These are phyloP conservation scores for Athripsodes cinereus DNA, from an alignment of 2,888 invertebrate species.

Conservation along the genomic window DNA sequence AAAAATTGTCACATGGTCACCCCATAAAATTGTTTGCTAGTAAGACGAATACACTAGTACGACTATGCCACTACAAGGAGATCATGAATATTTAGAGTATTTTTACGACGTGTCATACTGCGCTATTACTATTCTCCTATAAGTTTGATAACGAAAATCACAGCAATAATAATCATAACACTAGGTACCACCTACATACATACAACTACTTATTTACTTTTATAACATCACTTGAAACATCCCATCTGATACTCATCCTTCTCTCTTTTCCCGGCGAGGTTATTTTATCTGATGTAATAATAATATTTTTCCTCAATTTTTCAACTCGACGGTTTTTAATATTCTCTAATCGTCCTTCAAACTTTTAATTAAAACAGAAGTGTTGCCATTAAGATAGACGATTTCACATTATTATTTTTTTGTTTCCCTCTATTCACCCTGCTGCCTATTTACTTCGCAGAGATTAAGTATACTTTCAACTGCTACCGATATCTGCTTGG, in stretches of 20 bases:
- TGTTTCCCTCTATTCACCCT: background rate
- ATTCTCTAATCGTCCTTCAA: no score
- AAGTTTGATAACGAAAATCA: constrained; percentile 18
- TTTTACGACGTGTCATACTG: constrained; percentile 22
- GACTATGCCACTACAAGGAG: background rate
- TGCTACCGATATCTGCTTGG: no score
- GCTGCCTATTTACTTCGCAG: background rate
- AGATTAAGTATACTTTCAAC: background rate
- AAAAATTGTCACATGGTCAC: no score
- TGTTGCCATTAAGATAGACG: background rate
- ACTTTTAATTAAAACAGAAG: background rate
- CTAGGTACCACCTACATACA: no score
- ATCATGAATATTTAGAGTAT: constrained; percentile 26
- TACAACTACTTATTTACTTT: no score
- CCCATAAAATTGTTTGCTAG: no score
- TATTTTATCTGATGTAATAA: no score
- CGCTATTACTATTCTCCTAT: constrained; percentile 16
- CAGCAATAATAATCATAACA: background rate
- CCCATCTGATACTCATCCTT: no score
- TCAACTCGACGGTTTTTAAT: no score
- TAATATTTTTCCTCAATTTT: no score
- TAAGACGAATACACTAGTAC: background rate
- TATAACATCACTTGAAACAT: no score
- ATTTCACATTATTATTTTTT: background rate
- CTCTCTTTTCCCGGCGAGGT: no score